Base-by-base conservation (phyloP, 2,113 vertebrate genomes). In the Pterocles orientalis region DNA sequence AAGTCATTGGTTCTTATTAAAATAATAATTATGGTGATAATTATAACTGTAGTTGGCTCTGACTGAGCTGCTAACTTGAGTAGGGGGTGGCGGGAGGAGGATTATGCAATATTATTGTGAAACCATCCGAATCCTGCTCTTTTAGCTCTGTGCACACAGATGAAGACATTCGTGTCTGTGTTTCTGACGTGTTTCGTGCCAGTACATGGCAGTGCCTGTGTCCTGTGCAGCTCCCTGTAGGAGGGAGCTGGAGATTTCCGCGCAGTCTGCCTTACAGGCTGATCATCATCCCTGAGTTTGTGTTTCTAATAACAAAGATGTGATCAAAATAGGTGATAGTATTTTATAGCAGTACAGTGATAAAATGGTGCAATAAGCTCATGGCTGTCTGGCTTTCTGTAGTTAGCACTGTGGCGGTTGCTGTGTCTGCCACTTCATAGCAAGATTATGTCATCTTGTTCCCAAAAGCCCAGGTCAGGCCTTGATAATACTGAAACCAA, bases 21-120 rank as follows among this genome's bases (percentile, higher is more conserved):
- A 98, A 97, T 97, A 97, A 92, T 98, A 96, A 97, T 98, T 97
- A 97, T 29, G 54, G 80, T 2, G 26, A 77, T 97, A 96, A 97
- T 97, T 97, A 90, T 83, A 92, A 88, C 95, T 92, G 70, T 12
- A n/a, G 79, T 50, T 96, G 96, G 95, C 73, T 77, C 88, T 88
- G 95, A 89, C 91, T 84, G 95, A 96, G 95, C 94, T 95, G 95
- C 91, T 94, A 92, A 70, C 47, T 61, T 61, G 66, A 28, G 76
- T 66, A 77, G 83, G 79, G 95, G 89, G 81, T 2, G 86, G 81
- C n/a, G 1, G 81, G 65, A 92, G 86, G 91, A 96, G 89, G 81
- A 80, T 92, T 96, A 60, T 79, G 86, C 61, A 26, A 17, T 87
- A 5, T 53, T 91, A 78, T 80, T 5, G 4, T 16, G 10, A 92